A percentile compares a stretch with the other conserved stretches of the same genome.
Evolutionary conservation across 2,888 invertebrate species (phyloP).

Genomic region (Lasioglossum marginatum): DNA sequence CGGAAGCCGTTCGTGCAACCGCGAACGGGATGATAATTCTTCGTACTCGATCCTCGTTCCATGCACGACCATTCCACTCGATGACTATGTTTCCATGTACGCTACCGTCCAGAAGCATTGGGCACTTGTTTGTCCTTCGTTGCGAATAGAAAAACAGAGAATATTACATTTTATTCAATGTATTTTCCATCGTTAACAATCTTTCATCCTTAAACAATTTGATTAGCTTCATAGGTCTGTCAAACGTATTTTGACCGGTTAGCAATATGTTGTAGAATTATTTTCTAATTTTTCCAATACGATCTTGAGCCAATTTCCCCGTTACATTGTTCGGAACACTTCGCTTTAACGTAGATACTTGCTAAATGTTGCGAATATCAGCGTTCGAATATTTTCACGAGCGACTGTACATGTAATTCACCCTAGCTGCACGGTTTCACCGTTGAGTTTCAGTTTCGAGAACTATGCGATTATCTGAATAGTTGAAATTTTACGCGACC

Average conservation of each 20-base stretch:
- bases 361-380: neutral
- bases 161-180: neutral
- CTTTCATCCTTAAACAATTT: too few species aligned
- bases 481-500: constrained; percentile 28
- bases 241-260: neutral
- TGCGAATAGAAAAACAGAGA: too few species aligned
- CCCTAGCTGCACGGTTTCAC: neutral
- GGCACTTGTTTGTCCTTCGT: neutral
- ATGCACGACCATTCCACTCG: constrained; percentile 30
- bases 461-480: constrained; percentile 51
- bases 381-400: neutral
- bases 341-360: neutral
- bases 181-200: too few species aligned
- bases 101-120: neutral
- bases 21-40: constrained; percentile 59
- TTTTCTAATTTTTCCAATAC: neutral
- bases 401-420: neutral
- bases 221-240: too few species aligned
- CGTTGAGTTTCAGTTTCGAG: constrained; percentile 23
- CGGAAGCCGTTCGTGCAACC: constrained; percentile 3
- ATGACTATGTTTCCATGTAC: constrained; percentile 22
- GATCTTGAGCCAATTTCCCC: neutral
- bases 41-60: constrained; percentile 36
- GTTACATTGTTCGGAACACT: neutral
- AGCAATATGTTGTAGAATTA: neutral